Conservation (phyloP, 2,797 vertebrate species). For the Lophura swinhoii region DNA sequence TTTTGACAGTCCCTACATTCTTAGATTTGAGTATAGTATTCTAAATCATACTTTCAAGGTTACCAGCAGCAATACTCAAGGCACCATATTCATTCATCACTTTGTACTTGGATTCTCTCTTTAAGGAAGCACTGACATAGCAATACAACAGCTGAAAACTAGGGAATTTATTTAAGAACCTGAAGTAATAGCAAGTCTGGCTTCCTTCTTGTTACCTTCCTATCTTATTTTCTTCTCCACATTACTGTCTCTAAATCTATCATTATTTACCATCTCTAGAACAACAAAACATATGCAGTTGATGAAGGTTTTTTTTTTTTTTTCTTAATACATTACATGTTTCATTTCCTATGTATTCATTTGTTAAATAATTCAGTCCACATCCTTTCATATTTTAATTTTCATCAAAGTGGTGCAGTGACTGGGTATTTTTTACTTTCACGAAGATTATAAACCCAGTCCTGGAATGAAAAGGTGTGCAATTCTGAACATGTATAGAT, state of each 20-base stretch:
- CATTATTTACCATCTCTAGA: background rate
- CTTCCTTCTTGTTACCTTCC: background rate
- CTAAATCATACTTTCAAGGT: background rate
- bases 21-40: background rate
- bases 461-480: background rate
- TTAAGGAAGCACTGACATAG: background rate
- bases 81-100: background rate
- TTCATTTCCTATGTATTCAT: slow-evolving; percentile 54
- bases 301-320: background rate
- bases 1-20: background rate
- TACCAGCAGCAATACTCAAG: background rate
- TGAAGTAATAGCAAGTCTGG: background rate
- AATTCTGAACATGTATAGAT: background rate
- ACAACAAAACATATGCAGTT: background rate
- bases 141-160: background rate
- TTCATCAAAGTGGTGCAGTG: background rate
- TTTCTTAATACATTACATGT: slow-evolving; percentile 24
- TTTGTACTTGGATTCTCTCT: slow-evolving; percentile 32
- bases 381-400: slow-evolving; percentile 29
- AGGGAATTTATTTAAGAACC: slow-evolving; percentile 14
- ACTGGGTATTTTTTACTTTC: background rate
- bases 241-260: background rate
- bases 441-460: background rate
- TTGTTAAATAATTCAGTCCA: slow-evolving; percentile 29
- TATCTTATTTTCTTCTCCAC: background rate